Percentiles rank a stretch among this genome's conserved stretches.
phyloP scores from a whole-genome alignment of 2,888 invertebrate species.

The Rotaria macrura region DNA sequence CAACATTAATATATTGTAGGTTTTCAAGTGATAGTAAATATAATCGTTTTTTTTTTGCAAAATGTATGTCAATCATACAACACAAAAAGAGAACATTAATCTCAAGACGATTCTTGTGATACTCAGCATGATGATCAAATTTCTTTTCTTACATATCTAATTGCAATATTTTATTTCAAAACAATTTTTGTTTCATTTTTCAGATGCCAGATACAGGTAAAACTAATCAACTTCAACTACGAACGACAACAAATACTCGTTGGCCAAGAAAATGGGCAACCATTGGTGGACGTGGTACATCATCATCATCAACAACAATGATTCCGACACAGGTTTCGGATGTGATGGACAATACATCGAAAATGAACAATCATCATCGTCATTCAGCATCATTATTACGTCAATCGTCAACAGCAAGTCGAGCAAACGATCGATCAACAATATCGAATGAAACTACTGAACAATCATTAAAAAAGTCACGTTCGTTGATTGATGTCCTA shows the following conservation, averaged over 20 bases:
- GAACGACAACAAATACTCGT: neutral
- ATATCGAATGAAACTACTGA: neutral
- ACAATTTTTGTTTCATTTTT: neutral
- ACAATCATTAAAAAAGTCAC: neutral
- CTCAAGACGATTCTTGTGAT: neutral
- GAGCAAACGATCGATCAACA: neutral
- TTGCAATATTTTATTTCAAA: neutral
- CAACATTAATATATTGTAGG: neutral
- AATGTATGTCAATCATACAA: neutral
- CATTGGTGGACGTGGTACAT: neutral
- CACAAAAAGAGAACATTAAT: neutral
- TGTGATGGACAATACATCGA: neutral
- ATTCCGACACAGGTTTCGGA: neutral
- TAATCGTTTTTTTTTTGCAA: neutral
- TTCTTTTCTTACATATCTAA: neutral
- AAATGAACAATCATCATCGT: neutral
- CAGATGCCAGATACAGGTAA: neutral
- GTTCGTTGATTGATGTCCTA: conserved; percentile 6
- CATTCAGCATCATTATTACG: neutral
- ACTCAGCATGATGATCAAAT: neutral
- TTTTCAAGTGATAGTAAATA: neutral
- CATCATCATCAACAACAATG: no score
- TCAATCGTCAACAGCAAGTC: neutral
- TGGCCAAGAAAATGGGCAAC: neutral
- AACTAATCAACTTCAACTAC: neutral